phyloP scores from a whole-genome alignment of 2,113 vertebrate species.

The Mastomys natalensis region DNA sequence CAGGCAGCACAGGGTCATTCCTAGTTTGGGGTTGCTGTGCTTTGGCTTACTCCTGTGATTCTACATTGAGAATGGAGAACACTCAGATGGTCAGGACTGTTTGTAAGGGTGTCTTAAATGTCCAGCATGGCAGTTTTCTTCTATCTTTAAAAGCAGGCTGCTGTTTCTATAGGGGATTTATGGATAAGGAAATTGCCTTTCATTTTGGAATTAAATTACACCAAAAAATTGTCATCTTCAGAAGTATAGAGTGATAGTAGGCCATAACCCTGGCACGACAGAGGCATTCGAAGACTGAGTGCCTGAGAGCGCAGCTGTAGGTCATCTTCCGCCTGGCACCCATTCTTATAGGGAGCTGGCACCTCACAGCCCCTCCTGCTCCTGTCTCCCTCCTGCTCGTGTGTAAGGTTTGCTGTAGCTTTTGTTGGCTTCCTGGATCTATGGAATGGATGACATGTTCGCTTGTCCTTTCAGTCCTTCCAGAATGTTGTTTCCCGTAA shows the following conservation, averaged over 20 bases:
- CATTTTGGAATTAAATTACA: background rate
- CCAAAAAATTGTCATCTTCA: background rate
- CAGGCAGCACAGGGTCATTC: background rate
- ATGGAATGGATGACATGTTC: rapidly evolving
- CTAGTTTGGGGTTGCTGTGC: background rate
- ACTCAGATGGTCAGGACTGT: background rate
- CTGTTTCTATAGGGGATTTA: background rate
- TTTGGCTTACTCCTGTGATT: background rate
- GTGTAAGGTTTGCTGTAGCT: rapidly evolving
- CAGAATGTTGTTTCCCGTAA: background rate
- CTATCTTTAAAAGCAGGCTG: background rate
- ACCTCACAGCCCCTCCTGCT: background rate
- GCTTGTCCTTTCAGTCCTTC: background rate
- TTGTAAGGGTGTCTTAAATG: too few species aligned
- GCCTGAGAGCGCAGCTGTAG: background rate
- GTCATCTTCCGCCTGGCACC: rapidly evolving
- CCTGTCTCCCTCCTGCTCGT: background rate
- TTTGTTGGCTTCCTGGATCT: background rate
- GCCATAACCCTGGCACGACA: background rate
- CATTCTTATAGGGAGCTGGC: background rate
- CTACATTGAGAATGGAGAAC: background rate
- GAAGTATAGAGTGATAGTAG: background rate
- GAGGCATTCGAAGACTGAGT: background rate
- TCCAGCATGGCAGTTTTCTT: background rate
- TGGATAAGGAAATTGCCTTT: constrained; percentile 27